Evolutionary conservation across 1,140 invertebrate genomes (phyloP), one percentile per base, ranked within the genome.

Genomic region (Meteorus sp.): DNA sequence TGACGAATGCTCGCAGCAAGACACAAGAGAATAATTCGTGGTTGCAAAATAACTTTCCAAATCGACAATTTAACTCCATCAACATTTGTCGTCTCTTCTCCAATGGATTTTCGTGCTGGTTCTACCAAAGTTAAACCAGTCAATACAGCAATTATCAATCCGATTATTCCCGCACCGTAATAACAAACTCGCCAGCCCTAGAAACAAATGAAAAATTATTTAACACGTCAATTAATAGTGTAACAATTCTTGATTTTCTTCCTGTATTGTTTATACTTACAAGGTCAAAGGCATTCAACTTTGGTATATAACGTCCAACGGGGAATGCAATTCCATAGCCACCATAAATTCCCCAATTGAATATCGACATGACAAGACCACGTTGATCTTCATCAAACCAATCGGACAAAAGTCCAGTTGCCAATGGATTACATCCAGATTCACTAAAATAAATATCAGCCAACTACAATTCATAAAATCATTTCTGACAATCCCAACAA

Each of bases 271-370:
- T n/a, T 20, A 37, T 51, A 77, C 80, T 81, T 75, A 89, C 88
- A 76, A 92, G 71, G 60, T 85, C 85, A 83, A 89, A 91, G 37
- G 89, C 85, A 69, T 95, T 89, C 11, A 89, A 68, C 37, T 85
- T 79, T 1, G 93, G 91, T 35, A 96, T 84, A 66, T 95, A 95
- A 62, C 93, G 86, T 0, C 94, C 94, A 15, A 96, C 86, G 0
- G 93, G 93, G 73, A 95, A 97, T 7, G 93, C 92, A 43, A 96
- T 88, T 35, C 93, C 93, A 63, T 95, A 97, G 8, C 94, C 94
- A 17, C 93, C 91, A 70, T 97, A 97, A 61, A 97, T 96, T 27
- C 94, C 94, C 93, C 93, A 96, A 77, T 96, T 96, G 79, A 96
- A 96, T 52, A 97, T 88, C 1, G 94, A 93, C 82, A 97, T 87